phyloP scores from a whole-genome alignment of 2,113 vertebrate genomes.

The Callithrix jacchus region DNA sequence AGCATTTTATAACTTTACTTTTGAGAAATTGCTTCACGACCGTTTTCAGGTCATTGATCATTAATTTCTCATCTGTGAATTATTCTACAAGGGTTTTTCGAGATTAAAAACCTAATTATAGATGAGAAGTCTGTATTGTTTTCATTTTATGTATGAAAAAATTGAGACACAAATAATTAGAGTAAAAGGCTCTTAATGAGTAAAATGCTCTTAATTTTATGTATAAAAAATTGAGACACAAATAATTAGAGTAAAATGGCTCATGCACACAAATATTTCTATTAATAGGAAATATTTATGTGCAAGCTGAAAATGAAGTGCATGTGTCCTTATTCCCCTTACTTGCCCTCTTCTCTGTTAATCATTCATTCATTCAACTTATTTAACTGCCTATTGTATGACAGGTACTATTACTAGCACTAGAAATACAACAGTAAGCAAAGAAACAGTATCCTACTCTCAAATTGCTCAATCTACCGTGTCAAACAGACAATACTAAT shows the following conservation, averaged over 20 bases:
- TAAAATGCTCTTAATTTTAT: neutral
- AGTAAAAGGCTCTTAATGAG: neutral
- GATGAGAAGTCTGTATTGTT: neutral
- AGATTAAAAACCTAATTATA: neutral
- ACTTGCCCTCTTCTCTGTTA: neutral
- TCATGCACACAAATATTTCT: neutral
- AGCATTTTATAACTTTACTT: neutral
- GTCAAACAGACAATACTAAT: neutral
- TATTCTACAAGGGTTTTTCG: neutral
- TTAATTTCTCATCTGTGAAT: slow-evolving; percentile 1
- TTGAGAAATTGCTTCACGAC: neutral
- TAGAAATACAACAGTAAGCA: neutral
- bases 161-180: neutral
- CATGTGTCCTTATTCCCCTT: neutral
- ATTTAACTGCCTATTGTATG: neutral
- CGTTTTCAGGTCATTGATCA: neutral
- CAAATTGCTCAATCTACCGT: neutral
- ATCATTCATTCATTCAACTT: neutral
- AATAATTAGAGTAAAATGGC: neutral
- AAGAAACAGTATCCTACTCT: neutral
- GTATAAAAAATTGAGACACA: neutral
- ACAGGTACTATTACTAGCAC: neutral
- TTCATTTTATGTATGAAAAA: neutral
- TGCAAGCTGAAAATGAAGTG: neutral
- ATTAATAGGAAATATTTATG: neutral